Conservation (phyloP, 2,888 invertebrate species). For the Tipula unca region DNA sequence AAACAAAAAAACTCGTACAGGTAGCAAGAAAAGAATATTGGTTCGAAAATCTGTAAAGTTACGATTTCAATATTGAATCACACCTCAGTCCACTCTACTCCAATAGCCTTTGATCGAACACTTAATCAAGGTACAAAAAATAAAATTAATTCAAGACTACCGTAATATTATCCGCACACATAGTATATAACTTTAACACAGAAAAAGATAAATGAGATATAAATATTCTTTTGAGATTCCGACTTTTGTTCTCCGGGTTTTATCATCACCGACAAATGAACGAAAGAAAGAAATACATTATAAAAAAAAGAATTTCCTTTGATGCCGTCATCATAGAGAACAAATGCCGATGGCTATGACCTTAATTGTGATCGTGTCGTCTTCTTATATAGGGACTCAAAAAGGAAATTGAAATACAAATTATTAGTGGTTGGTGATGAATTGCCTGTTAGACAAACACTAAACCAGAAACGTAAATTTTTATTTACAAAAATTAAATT, state of each 20-base stretch:
- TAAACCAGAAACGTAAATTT: not conserved
- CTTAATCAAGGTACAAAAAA: not conserved
- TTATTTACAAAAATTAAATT: not conserved
- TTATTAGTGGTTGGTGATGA: not conserved
- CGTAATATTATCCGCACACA: not conserved
- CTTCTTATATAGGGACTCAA: not conserved
- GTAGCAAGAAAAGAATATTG: no score
- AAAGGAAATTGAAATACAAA: not conserved
- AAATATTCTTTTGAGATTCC: not conserved
- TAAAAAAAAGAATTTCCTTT: not conserved
- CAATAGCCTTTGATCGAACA: not conserved
- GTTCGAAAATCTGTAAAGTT: not conserved
- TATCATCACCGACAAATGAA: not conserved
- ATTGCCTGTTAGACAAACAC: not conserved
- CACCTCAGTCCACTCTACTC: not conserved
- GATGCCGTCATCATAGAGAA: not conserved
- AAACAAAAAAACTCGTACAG: no score
- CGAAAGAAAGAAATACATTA: not conserved
- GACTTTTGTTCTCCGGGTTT: not conserved
- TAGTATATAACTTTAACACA: not conserved
- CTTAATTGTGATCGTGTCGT: not conserved
- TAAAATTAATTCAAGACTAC: not conserved
- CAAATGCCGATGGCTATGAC: not conserved
- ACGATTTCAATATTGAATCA: not conserved
- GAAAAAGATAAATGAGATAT: not conserved